These are phyloP conservation scores for Cromileptes altivelis DNA, from an alignment of 2,113 vertebrate genomes.

Conservation along the genomic window DNA sequence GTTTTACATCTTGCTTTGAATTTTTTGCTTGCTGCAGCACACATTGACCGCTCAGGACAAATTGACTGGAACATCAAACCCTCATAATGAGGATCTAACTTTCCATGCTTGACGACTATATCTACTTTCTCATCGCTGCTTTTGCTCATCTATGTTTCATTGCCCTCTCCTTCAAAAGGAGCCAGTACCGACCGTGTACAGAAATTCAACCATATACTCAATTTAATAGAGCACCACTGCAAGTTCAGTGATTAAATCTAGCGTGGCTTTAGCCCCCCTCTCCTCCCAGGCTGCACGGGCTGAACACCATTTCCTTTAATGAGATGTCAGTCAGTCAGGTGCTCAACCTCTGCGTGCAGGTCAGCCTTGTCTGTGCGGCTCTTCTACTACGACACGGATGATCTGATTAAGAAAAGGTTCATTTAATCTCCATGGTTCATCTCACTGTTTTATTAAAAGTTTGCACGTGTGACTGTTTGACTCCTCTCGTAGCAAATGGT, in stretches of 20 bases:
- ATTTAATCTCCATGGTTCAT: background rate
- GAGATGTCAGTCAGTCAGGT: conserved; percentile 8
- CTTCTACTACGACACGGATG: background rate
- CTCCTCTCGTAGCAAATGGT: background rate
- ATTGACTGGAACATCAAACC: background rate
- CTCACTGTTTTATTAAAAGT: background rate
- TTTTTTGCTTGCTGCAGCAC: too few relatives aligned
- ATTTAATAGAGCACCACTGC: background rate
- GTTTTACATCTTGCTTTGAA: too few relatives aligned
- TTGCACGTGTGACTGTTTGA: background rate
- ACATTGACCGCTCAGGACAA: too few relatives aligned
- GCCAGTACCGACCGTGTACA: background rate
- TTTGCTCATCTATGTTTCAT: background rate
- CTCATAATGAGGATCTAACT: background rate
- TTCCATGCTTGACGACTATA: background rate
- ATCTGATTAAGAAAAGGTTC: background rate
- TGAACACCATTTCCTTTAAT: conserved; percentile 25
- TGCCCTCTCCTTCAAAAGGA: background rate
- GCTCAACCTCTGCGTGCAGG: background rate
- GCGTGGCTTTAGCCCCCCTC: background rate
- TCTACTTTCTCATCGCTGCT: background rate
- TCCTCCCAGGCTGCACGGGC: background rate
- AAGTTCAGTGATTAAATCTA: background rate
- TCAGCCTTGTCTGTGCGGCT: background rate
- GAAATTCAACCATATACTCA: background rate